Conservation (phyloP, 1,140 invertebrate species). For the Drosophila setifemur region DNA sequence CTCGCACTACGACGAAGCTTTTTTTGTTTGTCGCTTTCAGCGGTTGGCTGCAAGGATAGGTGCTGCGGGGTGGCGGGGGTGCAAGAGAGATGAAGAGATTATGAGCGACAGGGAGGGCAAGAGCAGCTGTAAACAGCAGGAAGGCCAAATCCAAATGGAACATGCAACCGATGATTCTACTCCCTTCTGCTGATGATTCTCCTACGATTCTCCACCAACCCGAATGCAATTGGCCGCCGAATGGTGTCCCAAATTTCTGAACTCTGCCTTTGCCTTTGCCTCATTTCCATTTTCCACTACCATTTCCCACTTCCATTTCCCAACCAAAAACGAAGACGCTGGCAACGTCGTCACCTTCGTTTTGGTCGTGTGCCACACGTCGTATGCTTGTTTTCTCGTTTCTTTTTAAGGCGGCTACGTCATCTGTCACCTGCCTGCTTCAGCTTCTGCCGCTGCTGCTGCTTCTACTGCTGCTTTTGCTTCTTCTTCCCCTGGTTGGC, state of each 20-base stretch:
- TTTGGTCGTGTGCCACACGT: conserved; percentile 71
- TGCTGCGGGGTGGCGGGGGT: not conserved
- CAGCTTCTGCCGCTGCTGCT: too few species aligned
- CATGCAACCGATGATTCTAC: conserved; percentile 27
- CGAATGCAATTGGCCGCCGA: conserved; percentile 52
- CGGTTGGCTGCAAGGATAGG: not conserved
- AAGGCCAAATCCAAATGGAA: conserved; percentile 19
- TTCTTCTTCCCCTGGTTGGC: not conserved
- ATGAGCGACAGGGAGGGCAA: conserved; percentile 18
- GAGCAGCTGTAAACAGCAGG: conserved; percentile 70
- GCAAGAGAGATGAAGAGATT: not conserved
- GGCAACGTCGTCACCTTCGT: conserved; percentile 32
- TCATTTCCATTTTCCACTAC: conserved; percentile 20
- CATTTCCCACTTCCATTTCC: not conserved
- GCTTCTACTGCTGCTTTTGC: not conserved
- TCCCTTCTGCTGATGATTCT: not conserved
- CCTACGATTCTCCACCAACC: conserved; percentile 1
- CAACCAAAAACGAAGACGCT: conserved; percentile 8
- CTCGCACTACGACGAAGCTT: conserved; percentile 44
- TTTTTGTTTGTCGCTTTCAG: conserved; percentile 45
- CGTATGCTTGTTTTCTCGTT: conserved; percentile 65
- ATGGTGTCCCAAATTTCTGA: conserved; percentile 57
- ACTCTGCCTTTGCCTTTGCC: conserved; percentile 55
- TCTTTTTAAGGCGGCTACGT: conserved; percentile 70
- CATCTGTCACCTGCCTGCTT: conserved; percentile 64